Percentiles rank a stretch among this genome's conserved stretches.
Conservation (phyloP, 2,888 invertebrate genomes). For the Plebejus melissa region DNA sequence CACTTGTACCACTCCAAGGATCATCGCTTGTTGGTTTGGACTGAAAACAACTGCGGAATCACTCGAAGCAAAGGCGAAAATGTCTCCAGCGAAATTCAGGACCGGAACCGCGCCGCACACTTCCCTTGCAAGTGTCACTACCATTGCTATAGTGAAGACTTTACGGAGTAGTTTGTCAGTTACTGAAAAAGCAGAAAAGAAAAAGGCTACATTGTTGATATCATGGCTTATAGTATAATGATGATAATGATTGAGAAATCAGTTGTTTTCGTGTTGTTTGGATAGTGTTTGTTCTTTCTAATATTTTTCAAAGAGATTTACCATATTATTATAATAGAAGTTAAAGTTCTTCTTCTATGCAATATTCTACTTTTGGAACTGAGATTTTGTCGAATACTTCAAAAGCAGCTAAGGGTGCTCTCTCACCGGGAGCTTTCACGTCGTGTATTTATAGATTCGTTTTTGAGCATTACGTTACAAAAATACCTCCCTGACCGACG, state of each 20-base stretch:
- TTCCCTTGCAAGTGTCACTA: constrained; percentile 55
- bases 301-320: too few species aligned
- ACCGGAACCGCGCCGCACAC: constrained; percentile 64
- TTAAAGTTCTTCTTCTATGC: too few species aligned
- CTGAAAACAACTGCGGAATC: constrained; percentile 49
- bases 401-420: background rate
- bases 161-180: constrained; percentile 56
- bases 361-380: background rate
- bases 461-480: too few species aligned
- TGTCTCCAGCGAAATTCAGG: constrained; percentile 65
- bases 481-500: too few species aligned
- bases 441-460: too few species aligned
- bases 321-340: too few species aligned
- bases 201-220: background rate
- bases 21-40: constrained; percentile 68
- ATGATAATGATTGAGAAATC: background rate
- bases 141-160: constrained; percentile 58
- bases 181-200: constrained; percentile 46
- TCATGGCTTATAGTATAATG: background rate
- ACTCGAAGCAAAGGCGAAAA: constrained; percentile 54
- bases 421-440: too few species aligned
- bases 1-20: constrained; percentile 63
- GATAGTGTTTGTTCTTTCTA: background rate
- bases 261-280: background rate
- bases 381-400: background rate